These are phyloP conservation scores for Yasuhikotakia modesta DNA, from an alignment of 2,797 vertebrate genomes.

Conservation along the genomic window DNA sequence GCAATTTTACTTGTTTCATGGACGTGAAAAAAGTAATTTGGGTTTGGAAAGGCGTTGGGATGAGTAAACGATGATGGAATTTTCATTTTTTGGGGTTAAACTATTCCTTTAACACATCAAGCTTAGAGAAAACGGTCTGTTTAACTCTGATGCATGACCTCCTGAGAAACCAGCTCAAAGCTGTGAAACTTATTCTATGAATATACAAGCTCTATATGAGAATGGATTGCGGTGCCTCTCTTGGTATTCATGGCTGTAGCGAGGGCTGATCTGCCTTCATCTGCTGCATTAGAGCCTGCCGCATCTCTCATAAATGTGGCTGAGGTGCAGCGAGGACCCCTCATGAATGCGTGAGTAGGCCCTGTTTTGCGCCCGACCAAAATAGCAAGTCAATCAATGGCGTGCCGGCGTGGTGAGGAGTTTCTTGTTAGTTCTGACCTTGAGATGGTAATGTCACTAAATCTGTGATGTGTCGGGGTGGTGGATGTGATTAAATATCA, in stretches of 20 bases:
- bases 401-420: conserved; percentile 63
- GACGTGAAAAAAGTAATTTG: background rate
- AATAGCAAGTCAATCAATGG: conserved; percentile 74
- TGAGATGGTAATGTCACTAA: conserved; percentile 79
- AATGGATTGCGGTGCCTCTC: conserved; percentile 39
- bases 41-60: background rate
- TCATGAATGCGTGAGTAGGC: conserved; percentile 73
- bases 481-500: conserved; percentile 77
- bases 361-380: conserved; percentile 68
- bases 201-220: conserved; percentile 41
- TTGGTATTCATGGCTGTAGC: conserved; percentile 55
- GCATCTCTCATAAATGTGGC: conserved; percentile 68
- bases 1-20: background rate
- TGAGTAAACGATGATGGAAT: conserved; percentile 2
- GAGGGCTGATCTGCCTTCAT: conserved; percentile 55
- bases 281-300: conserved; percentile 56
- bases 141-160: conserved; percentile 29
- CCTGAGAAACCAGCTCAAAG: conserved; percentile 13
- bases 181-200: conserved; percentile 33
- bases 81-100: background rate
- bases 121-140: conserved; percentile 2
- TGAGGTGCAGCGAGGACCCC: conserved; percentile 53
- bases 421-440: conserved; percentile 79
- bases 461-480: conserved; percentile 70
- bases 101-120: conserved; percentile 6